phyloP scores from a whole-genome alignment of 2,888 invertebrate species.

The Alcis repandata region DNA sequence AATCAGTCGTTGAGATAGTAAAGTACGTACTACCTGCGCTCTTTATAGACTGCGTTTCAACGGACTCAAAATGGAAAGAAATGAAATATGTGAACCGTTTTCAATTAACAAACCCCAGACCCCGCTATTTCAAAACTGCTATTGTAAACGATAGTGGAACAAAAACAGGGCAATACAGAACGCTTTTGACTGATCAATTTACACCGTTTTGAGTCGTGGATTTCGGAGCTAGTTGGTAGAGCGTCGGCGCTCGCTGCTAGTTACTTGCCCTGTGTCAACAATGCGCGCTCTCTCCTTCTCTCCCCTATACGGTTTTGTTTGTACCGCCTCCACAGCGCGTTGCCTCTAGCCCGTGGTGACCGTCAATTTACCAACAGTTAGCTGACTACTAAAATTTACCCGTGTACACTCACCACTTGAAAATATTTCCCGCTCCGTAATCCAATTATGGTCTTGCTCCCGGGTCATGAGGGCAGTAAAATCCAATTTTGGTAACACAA shows the following conservation, averaged over 20 bases:
- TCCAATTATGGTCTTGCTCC: slow-evolving; percentile 68
- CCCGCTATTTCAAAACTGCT: slow-evolving; percentile 37
- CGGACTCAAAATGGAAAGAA: slow-evolving; percentile 7
- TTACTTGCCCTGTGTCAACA: slow-evolving; percentile 78
- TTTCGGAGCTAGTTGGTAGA: slow-evolving; percentile 33
- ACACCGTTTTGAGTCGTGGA: slow-evolving; percentile 51
- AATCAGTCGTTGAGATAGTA: slow-evolving; percentile 36
- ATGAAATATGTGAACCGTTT: slow-evolving; percentile 35
- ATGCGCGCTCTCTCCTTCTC: slow-evolving; percentile 75
- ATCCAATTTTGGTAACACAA: slow-evolving; percentile 55
- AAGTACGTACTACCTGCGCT: slow-evolving; percentile 6
- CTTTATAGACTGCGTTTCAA: slow-evolving; percentile 1
- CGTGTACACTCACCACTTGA: slow-evolving; percentile 66
- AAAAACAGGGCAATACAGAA: slow-evolving; percentile 57
- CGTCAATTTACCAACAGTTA: slow-evolving; percentile 50
- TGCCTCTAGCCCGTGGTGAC: slow-evolving; percentile 43
- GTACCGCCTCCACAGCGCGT: slow-evolving; percentile 64
- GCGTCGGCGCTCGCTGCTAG: slow-evolving; percentile 41
- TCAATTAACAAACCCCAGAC: slow-evolving; percentile 37
- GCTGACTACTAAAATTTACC: slow-evolving; percentile 48
- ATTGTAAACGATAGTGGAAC: slow-evolving; percentile 28
- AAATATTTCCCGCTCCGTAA: slow-evolving; percentile 65
- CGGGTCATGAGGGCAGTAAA: slow-evolving; percentile 61
- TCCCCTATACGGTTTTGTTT: slow-evolving; percentile 77
- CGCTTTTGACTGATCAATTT: slow-evolving; percentile 60